Base-by-base conservation (phyloP, 1,140 invertebrate genomes). In the Laodelphax striatellus region DNA sequence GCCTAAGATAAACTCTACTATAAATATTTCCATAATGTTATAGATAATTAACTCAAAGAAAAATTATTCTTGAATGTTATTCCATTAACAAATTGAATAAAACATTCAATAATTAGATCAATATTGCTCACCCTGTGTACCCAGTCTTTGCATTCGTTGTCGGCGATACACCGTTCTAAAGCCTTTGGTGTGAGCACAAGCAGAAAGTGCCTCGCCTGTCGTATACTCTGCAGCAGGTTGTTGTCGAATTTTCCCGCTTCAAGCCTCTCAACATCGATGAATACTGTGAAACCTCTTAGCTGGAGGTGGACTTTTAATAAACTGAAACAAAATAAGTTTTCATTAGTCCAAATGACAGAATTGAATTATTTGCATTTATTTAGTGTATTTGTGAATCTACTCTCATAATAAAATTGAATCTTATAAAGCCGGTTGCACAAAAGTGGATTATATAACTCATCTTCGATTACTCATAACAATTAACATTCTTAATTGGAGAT, bases 241-340 rank as follows among this genome's bases (percentile, higher is more conserved):
- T 97, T 97, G 73, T 99, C 96, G 75, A 99, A 99, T 76, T 99
- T 99, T 19, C 96, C 96, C 22, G 95, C 95, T 74, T 97, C 92
- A 43, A 97, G 74, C 65, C 92, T 79, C 70, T 97, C 94, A 41
- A 97, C 93, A 69, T 97, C 94, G 61, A 97, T 95, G 72, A 97
- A 97, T 1, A 97, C 93, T 13, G 88, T 86, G 71, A 95, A 95
- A 1, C 94, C 94, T 69, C 94, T 77, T 38, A 99, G 73, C 73
- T 98, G 92, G 22, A 99, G 80, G 71, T 98, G 95, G 11, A 99
- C 97, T 75, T 92, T 92, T 52, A 93, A 76, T 62, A 92, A 77
- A 79, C 87, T 90, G 43, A 9, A 65, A 69, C 65, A 52, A 52
- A 52, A 57, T 17, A 57, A 56, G 2, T 6, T 6, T 6, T 28